Base-by-base conservation (phyloP, 1,140 invertebrate species). In the Amyelois transitella region DNA sequence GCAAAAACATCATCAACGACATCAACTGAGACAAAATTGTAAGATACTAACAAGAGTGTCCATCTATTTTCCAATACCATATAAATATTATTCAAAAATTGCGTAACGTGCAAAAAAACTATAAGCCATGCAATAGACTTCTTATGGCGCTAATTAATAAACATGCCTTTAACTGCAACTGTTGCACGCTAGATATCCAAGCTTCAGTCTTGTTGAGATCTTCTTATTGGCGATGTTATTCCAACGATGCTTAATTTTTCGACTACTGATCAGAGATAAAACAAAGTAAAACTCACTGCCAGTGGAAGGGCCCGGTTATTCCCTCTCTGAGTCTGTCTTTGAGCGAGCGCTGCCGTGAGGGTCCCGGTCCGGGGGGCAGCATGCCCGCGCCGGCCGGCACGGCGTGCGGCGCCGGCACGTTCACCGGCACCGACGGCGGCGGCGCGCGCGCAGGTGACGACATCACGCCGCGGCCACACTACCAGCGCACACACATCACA, bases 281-380 rank as follows among this genome's bases (percentile, higher is more conserved):
- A 0, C 7, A 6, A 10, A 20, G 7, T 19, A 18, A 20, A 10
- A 94, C 93, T 94, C 90, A 94, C 93, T 94, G 93, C 93, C 93
- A 94, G 63, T 91, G 91, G 72, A 93, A 93, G 78, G 92, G 92
- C 75, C 92, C 92, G 22, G 92, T 92, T 79, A 94, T 94, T 66
- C 93, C 93, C 47, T 94, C 93, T 72, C 92, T 91, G 38, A 94
- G 90, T 18, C 93, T 90, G 76, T 94, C 93, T 75, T 93, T 93
- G 64, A 94, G 79, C 0, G 91, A 92, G 28, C 92, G 91, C 62
- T 92, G 89, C 44, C 92, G 74, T 60, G 91, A 90, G 18, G 91
- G 90, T 18, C 90, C 91, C n/a, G 91, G 91, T 43, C 92, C 92
- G 17, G 84, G 77, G 32, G 85, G 85, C 55, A 86, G 71, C 61